Percentiles rank a stretch among this genome's conserved stretches.
These are phyloP conservation scores for Mola mola DNA, from an alignment of 2,113 vertebrate genomes.

Conservation along the genomic window DNA sequence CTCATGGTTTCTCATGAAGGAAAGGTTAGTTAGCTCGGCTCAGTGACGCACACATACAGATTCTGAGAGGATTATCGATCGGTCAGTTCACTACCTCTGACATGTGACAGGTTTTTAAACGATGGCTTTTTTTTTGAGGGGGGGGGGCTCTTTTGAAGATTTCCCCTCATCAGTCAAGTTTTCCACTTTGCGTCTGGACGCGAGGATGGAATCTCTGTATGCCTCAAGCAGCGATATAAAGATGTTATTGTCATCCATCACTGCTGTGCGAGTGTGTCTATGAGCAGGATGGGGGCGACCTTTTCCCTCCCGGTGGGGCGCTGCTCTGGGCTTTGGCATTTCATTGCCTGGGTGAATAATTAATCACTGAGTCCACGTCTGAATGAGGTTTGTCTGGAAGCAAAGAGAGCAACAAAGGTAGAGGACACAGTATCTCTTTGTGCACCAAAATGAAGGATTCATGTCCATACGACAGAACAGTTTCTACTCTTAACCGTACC, in stretches of 20 bases:
- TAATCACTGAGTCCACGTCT: conserved; percentile 66
- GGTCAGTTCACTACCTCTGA: conserved; percentile 30
- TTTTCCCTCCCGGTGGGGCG: conserved; percentile 69
- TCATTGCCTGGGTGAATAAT: conserved; percentile 77
- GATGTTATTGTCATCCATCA: conserved; percentile 69
- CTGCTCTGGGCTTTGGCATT: conserved; percentile 76
- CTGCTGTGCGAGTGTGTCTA: conserved; percentile 30
- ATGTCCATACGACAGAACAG: conserved; percentile 19
- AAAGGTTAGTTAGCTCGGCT: conserved; percentile 19
- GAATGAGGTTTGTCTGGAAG: conserved; percentile 63
- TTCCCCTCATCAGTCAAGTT: conserved; percentile 51
- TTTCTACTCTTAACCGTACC: conserved; percentile 27
- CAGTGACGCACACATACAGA: conserved; percentile 10
- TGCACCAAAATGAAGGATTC: conserved; percentile 23
- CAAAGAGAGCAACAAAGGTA: conserved; percentile 36
- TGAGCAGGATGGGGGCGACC: conserved; percentile 61
- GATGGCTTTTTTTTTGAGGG: conserved; percentile 22
- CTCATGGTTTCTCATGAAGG: neutral
- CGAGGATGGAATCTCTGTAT: conserved; percentile 56
- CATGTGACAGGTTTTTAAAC: conserved; percentile 53
- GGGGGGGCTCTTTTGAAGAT: conserved; percentile 26
- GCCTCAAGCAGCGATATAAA: conserved; percentile 64
- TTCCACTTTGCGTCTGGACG: conserved; percentile 52
- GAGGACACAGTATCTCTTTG: conserved; percentile 62
- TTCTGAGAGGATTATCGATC: conserved; percentile 40